Base-by-base conservation (phyloP, 64 coral and sea anemone species). In the Porites lutea region DNA sequence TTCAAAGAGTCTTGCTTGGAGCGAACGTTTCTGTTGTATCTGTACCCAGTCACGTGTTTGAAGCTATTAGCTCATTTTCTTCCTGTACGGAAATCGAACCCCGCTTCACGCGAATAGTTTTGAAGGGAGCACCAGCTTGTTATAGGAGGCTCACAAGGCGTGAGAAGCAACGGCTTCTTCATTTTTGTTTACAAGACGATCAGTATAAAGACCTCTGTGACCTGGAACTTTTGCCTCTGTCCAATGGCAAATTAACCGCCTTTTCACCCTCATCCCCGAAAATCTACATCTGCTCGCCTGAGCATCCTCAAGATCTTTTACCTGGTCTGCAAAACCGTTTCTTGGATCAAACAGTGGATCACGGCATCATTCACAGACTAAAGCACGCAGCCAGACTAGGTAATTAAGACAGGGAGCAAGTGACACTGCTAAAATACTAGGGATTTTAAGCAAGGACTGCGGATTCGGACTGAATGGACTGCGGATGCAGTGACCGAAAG, bases 151-250 rank as follows among this genome's bases (percentile, higher is more conserved):
- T 89, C n/a, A 21, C 59, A 3, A 50, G 71, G 46, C 3, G 7
- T 27, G 90, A 93, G 8, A 96, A 93, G 86, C 52, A 93, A 3
- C 19, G 64, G 16, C 90, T 96, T 52, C 75, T 96, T 8, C 22
- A 72, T 21, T 96, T 76, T 74, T 14, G 92, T 50, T 46, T 96
- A 12, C 83, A 57, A 12, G 90, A 93, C 20, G 65, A 54, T 13
- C 12, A 86, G 5, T 89, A 79, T 82, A 7, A 6, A 44, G 48
- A 89, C 3, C 90, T 96, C n/a, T 49, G 8, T 69, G 90, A 52
- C 47, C 27, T 96, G 11, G 48, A 92, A 6, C 65, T 96, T 3
- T 87, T 96, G 47, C 95, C 95, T 13, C 27, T 96, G 1, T 72
- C 90, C 45, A 48, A 85, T 69, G 89, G 83, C 2, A 78, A 13